Conservation (phyloP, 2,113 vertebrate genomes). For the Rhegmatorhina hoffmannsi region DNA sequence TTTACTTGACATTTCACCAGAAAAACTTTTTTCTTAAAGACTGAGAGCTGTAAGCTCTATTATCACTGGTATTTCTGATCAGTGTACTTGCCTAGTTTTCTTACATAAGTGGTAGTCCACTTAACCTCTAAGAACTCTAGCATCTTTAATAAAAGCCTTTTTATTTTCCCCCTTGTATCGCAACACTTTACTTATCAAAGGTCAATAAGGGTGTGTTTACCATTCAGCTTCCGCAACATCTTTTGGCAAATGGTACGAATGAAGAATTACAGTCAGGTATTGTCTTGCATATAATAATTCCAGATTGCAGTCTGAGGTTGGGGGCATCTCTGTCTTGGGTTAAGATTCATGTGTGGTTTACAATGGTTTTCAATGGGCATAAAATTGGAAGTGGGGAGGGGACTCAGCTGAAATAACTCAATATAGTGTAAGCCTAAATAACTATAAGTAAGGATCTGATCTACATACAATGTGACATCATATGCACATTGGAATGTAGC, state of each 20-base stretch:
- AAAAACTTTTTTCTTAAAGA: not conserved
- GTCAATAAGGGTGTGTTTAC: not conserved
- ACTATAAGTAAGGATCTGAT: not conserved
- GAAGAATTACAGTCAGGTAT: not conserved
- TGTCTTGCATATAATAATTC: not conserved
- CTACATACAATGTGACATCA: not conserved
- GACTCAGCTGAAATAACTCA: not conserved
- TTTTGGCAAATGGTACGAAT: not conserved
- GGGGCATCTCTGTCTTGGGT: not conserved
- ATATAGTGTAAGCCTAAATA: not conserved
- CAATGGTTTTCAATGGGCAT: not conserved
- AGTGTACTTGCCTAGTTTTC: constrained; percentile 10
- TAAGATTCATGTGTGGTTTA: not conserved
- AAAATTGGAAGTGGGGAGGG: not conserved
- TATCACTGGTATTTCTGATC: constrained; percentile 3
- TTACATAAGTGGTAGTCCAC: constrained; percentile 43
- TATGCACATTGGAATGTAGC: not conserved
- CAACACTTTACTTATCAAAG: not conserved
- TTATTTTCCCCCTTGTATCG: not conserved
- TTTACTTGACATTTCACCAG: constrained; percentile 40
- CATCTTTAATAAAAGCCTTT: not conserved
- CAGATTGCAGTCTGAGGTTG: not conserved
- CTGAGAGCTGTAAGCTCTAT: not conserved
- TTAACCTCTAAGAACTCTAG: not conserved
- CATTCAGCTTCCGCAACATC: constrained; percentile 9